These are phyloP conservation scores for Agapostemon virescens DNA, from an alignment of 2,888 invertebrate species.

Conservation along the genomic window DNA sequence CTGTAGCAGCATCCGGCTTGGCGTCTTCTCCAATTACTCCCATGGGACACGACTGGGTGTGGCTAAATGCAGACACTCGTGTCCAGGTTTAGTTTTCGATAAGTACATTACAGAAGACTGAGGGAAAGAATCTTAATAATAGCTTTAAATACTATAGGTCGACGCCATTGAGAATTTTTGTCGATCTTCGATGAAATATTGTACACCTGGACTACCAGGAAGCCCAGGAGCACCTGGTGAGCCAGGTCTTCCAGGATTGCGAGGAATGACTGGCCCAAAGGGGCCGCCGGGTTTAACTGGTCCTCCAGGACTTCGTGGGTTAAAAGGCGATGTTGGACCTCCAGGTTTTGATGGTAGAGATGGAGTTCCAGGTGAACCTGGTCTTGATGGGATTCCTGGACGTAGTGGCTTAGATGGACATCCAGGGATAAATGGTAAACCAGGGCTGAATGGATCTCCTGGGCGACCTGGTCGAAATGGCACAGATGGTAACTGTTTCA, in stretches of 20 bases:
- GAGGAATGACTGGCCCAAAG: slow-evolving; percentile 86
- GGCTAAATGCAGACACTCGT: slow-evolving; percentile 92
- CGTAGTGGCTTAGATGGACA: slow-evolving; percentile 91
- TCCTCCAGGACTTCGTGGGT: slow-evolving; percentile 86
- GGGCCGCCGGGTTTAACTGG: slow-evolving; percentile 84
- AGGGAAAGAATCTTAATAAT: slow-evolving; percentile 28
- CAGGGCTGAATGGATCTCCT: slow-evolving; percentile 87
- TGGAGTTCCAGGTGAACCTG: slow-evolving; percentile 95
- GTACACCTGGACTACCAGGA: slow-evolving; percentile 86
- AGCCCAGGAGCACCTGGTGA: slow-evolving; percentile 84
- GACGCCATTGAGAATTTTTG: slow-evolving; percentile 92
- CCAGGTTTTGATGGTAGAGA: slow-evolving; percentile 92
- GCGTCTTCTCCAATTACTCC: slow-evolving; percentile 84
- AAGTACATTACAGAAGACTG: neutral
- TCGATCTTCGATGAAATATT: slow-evolving; percentile 90
- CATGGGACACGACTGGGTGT: slow-evolving; percentile 91
- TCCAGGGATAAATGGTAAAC: slow-evolving; percentile 87
- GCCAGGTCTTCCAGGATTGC: slow-evolving; percentile 85
- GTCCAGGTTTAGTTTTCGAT: slow-evolving; percentile 84
- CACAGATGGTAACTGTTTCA: slow-evolving; percentile 82
- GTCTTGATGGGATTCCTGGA: slow-evolving; percentile 92
- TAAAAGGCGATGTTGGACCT: slow-evolving; percentile 84
- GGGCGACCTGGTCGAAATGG: slow-evolving; percentile 88
- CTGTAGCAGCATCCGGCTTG: slow-evolving; percentile 67
- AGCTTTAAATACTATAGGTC: slow-evolving; percentile 83